Conservation (phyloP, 2,797 vertebrate genomes). For the Nothura maculosa region DNA sequence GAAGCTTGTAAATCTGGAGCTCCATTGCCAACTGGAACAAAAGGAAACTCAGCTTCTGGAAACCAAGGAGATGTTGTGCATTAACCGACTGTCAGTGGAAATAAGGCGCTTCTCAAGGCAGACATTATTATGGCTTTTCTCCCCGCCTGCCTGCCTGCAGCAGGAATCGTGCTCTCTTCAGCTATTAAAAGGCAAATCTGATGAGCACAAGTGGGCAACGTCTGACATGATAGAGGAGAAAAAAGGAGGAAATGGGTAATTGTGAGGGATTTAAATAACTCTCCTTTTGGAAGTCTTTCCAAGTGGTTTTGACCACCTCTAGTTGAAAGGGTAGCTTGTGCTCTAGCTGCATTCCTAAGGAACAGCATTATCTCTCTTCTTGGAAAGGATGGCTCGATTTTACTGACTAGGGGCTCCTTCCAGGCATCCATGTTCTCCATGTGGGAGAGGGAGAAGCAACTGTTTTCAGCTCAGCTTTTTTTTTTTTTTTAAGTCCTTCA, state of each 20-base stretch:
- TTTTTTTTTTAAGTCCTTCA: too few relatives aligned
- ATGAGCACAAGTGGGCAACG: background rate
- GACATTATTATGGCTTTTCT: background rate
- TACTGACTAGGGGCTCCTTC: background rate
- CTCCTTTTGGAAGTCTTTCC: background rate
- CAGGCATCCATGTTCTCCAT: background rate
- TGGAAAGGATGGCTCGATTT: constrained; percentile 14
- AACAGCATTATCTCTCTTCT: background rate
- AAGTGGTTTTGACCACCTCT: background rate
- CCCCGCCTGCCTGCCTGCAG: background rate
- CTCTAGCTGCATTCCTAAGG: background rate
- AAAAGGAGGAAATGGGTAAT: background rate
- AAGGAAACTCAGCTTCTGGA: background rate
- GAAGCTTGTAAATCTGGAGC: background rate
- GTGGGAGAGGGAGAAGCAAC: background rate
- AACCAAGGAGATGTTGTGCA: background rate
- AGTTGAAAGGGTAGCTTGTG: background rate
- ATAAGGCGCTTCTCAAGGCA: background rate
- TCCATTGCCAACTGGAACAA: background rate
- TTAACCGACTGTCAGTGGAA: background rate
- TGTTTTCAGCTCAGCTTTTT: background rate
- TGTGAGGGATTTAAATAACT: constrained; percentile 32
- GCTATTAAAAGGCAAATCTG: background rate
- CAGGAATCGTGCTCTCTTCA: background rate
- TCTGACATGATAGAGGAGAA: background rate